Percentiles rank a stretch among this genome's conserved stretches.
phyloP scores from a whole-genome alignment of 37 sponge, comb jelly and placozoan genomes.

The Ianthella basta region DNA sequence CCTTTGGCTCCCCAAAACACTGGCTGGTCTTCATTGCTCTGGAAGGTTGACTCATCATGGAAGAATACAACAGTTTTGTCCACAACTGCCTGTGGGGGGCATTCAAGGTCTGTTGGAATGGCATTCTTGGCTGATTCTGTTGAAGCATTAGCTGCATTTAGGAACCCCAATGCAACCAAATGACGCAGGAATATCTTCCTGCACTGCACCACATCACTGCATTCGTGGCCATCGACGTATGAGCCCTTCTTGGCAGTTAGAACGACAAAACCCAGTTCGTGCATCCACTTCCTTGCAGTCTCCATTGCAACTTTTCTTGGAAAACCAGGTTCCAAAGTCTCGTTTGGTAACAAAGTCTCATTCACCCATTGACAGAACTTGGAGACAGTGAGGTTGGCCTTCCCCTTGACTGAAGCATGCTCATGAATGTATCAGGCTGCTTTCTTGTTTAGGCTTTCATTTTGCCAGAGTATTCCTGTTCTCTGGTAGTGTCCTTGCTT shows the following conservation, averaged over 20 bases:
- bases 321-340: conserved; percentile 43
- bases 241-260: conserved; percentile 33
- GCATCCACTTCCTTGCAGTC: conserved; percentile 48
- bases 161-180: background rate
- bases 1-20: conserved; percentile 47
- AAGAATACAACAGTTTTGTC: conserved; percentile 45
- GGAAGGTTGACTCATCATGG: conserved; percentile 58
- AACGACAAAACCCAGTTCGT: conserved; percentile 52
- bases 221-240: conserved; percentile 64
- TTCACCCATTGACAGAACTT: conserved; percentile 72
- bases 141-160: background rate
- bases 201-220: conserved; percentile 44
- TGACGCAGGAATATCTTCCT: background rate
- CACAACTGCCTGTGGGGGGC: background rate
- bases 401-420: conserved; percentile 47
- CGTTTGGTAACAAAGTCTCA: conserved; percentile 34
- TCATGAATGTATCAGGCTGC: conserved; percentile 33
- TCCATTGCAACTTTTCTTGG: conserved; percentile 33
- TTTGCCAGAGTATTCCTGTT: conserved; percentile 46
- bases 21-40: conserved; percentile 50
- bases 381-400: no score
- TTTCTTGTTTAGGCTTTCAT: conserved; percentile 37
- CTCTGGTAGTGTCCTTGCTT: conserved; percentile 53
- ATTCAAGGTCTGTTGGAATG: background rate
- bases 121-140: no score